Evolutionary conservation across 2,797 vertebrate species (phyloP), one percentile per base, ranked within the genome.

Genomic region (Thripadectes ignobilis): DNA sequence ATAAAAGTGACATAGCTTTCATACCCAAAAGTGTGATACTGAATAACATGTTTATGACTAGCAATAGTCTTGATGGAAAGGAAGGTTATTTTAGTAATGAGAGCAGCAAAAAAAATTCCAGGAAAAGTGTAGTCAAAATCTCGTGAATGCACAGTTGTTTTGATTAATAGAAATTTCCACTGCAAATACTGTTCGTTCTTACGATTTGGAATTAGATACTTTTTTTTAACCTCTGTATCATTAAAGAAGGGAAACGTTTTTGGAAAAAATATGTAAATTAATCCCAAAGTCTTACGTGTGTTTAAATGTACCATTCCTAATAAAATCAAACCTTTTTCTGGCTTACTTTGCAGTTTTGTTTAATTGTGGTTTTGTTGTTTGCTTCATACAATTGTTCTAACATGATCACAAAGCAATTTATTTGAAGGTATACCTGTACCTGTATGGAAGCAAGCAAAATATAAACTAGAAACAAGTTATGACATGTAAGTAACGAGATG

Each of bases 271-370:
- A 79, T 95, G 96, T 97, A 97, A 97, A 92, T 94, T 96, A 95
- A 93, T 92, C 93, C 87, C 93, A 72, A 97, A 96, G 96, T 95
- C 94, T 96, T 97, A 96, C 29, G 5, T 96, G 94, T 95, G 96
- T 96, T 96, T 96, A 95, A 97, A 94, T 96, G 97, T 97, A 97
- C 92, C 93, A 90, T 96, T 96, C 96, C 96, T 97, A 96, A 95
- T 96, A 93, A 95, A 97, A 97, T 97, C 96, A 95, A 95, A 95
- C 86, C 83, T 96, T 96, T 97, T 96, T 96, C 96, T 95, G 95
- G 96, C 97, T 97, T 94, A 95, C 5, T 51, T 82, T 63, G 80
- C 34, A 21, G 66, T 95, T 86, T 45, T 54, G 51, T 87, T 93
- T 59, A 73, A 51, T 89, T 38, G 14, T 59, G 15, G 66, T 89